Evolutionary conservation across 1,140 invertebrate species (phyloP).

Genomic region (Pseudomyrmex concolor): DNA sequence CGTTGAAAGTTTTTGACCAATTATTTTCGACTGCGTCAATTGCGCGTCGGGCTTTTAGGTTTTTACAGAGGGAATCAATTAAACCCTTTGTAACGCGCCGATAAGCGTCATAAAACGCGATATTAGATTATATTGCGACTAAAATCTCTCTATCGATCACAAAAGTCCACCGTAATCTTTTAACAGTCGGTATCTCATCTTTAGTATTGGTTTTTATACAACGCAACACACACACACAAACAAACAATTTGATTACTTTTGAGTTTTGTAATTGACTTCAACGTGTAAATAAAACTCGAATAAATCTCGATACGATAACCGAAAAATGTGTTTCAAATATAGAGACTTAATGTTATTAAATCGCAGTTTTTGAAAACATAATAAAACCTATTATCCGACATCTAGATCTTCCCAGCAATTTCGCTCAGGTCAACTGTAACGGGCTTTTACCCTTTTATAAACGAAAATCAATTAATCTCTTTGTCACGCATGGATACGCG

Average conservation of each 20-base stretch:
- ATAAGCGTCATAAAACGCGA: conserved; percentile 46
- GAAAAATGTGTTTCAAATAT: not conserved
- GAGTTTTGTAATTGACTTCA: not conserved
- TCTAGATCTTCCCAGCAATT: conserved; percentile 30
- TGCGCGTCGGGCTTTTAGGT: conserved; percentile 35
- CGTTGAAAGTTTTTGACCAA: conserved; percentile 36
- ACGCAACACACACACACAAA: not conserved
- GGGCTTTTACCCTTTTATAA: conserved; percentile 42
- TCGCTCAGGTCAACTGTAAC: conserved; percentile 21
- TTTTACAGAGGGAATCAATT: conserved; percentile 52
- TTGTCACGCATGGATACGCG: conserved; percentile 52
- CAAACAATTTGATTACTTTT: not conserved
- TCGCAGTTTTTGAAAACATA: conserved; percentile 10
- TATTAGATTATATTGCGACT: conserved; percentile 30
- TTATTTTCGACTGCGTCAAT: conserved; percentile 30
- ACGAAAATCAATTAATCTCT: conserved; percentile 59
- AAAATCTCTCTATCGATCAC: conserved; percentile 31
- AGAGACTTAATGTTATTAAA: not conserved
- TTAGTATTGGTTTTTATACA: conserved; percentile 9
- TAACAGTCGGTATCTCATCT: not conserved
- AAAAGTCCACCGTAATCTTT: conserved; percentile 30
- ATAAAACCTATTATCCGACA: conserved; percentile 24
- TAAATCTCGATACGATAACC: too few relatives aligned
- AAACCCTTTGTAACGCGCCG: conserved; percentile 40
- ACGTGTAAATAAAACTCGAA: too few relatives aligned